Conservation (phyloP, 1,140 invertebrate genomes). For the Zeugodacus cucurbitae region DNA sequence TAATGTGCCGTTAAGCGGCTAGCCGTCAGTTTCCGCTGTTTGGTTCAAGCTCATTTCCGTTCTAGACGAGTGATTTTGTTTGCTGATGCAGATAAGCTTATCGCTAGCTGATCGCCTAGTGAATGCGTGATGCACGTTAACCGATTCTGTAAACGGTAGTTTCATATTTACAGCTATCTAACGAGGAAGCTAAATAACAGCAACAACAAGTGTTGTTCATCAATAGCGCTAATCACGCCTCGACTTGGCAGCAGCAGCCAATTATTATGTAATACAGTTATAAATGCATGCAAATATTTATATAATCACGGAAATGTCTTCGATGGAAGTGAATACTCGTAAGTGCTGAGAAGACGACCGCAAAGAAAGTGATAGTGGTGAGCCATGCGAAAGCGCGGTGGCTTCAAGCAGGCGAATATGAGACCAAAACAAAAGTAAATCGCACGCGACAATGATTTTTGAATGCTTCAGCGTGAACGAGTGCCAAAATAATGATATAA, state of each 20-base stretch:
- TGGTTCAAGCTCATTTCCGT: no score
- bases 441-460: conserved; percentile 6
- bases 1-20: no score
- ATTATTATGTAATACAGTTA: neutral
- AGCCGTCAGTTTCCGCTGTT: no score
- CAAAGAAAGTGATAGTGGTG: neutral
- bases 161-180: neutral
- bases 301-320: conserved; percentile 30
- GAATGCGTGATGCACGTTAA: neutral
- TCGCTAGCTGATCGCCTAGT: neutral
- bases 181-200: neutral
- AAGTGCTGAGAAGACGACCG: neutral
- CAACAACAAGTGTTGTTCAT: neutral
- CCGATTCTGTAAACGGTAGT: neutral
- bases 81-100: neutral
- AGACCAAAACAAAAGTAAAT: neutral
- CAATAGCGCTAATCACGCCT: neutral
- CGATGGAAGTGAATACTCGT: neutral
- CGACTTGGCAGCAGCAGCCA: neutral
- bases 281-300: neutral
- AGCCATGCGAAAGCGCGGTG: neutral
- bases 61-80: no score
- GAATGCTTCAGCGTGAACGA: neutral
- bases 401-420: neutral
- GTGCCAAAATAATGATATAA: neutral